Conservation (phyloP, 2,113 vertebrate species). For the Anolis sagrei region DNA sequence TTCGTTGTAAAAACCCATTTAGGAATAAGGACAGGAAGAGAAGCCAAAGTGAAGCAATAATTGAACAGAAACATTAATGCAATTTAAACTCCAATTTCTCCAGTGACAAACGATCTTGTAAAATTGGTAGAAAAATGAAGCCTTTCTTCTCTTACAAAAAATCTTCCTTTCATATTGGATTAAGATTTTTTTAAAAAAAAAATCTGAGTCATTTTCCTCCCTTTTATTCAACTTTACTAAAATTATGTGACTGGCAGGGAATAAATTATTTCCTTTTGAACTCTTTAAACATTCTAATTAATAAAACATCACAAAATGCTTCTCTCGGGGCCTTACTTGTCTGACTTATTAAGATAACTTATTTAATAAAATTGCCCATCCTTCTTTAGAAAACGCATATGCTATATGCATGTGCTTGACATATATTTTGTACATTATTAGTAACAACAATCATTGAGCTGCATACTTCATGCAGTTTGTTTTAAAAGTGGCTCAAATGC, state of each 20-base stretch:
- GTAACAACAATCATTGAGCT: neutral
- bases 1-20: constrained; percentile 24
- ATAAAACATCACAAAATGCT: constrained; percentile 25
- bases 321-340: constrained; percentile 2
- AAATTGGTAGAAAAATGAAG: constrained; percentile 31
- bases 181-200: neutral
- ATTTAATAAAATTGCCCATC: neutral
- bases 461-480: neutral
- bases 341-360: constrained; percentile 18
- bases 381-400: neutral
- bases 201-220: neutral
- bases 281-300: constrained; percentile 42
- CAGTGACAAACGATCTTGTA: neutral
- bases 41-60: neutral
- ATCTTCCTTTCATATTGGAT: constrained; percentile 7
- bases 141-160: constrained; percentile 18
- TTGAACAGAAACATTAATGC: constrained; percentile 28
- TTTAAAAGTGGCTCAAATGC: neutral
- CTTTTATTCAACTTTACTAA: constrained; percentile 25
- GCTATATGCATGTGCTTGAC: neutral
- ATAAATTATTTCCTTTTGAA: constrained; percentile 44
- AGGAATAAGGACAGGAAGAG: neutral
- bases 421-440: constrained; percentile 7
- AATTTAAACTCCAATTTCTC: constrained; percentile 24
- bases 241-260: constrained; percentile 22